Evolutionary conservation across 1,140 invertebrate genomes (phyloP).

Genomic region (Lithobius niger): DNA sequence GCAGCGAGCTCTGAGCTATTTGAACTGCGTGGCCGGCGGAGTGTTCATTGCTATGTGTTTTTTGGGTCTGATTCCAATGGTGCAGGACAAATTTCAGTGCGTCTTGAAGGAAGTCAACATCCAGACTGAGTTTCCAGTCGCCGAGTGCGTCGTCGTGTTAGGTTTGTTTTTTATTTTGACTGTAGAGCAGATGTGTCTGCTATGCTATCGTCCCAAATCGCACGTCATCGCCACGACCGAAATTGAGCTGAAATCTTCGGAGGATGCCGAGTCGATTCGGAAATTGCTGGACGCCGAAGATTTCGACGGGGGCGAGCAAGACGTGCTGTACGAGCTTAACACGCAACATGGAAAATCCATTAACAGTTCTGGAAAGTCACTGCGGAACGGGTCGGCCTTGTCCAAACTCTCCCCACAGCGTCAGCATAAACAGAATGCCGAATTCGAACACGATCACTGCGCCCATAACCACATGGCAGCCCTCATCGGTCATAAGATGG

Average conservation of each 20-base stretch:
- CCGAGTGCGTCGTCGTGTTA: slow-evolving; percentile 23
- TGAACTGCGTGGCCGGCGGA: slow-evolving; percentile 31
- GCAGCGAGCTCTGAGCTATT: slow-evolving; percentile 20
- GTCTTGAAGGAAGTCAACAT: slow-evolving; percentile 11
- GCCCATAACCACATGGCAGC: slow-evolving; percentile 13
- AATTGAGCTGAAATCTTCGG: not conserved
- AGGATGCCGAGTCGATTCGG: not conserved
- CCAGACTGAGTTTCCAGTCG: slow-evolving; percentile 18
- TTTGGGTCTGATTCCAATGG: slow-evolving; percentile 28
- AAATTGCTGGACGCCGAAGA: slow-evolving; percentile 1
- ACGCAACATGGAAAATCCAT: not conserved
- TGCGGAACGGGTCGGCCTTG: not conserved
- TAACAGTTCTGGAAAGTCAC: not conserved
- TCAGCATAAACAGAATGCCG: no score
- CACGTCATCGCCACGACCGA: not conserved
- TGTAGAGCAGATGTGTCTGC: slow-evolving; percentile 19
- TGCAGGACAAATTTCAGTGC: slow-evolving; percentile 22
- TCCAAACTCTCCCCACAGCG: not conserved
- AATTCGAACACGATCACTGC: no score
- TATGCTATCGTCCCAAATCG: not conserved
- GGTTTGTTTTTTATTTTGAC: slow-evolving; percentile 26
- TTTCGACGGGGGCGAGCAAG: not conserved
- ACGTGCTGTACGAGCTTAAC: not conserved
- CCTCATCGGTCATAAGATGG: slow-evolving; percentile 10
- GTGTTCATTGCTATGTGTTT: slow-evolving; percentile 34